These are phyloP conservation scores for Prionailurus viverrinus DNA, from an alignment of 2,113 vertebrate species.

Conservation along the genomic window DNA sequence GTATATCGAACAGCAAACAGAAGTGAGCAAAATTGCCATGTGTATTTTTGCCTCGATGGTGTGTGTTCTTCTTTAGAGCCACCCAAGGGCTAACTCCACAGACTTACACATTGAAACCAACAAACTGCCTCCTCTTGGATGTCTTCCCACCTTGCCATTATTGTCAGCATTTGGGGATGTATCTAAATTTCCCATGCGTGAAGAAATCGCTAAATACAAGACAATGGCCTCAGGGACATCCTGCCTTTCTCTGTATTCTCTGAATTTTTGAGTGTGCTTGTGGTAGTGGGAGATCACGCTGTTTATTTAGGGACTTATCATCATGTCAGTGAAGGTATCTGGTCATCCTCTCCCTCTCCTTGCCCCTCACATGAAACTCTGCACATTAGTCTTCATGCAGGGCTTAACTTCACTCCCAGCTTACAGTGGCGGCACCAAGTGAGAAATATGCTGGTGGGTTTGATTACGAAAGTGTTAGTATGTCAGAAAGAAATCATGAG, in stretches of 20 bases:
- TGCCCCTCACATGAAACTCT: neutral
- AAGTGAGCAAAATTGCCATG: neutral
- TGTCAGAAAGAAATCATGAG: slow-evolving; percentile 62
- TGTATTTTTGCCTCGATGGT: neutral
- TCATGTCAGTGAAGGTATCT: neutral
- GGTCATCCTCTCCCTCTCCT: neutral
- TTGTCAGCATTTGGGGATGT: neutral
- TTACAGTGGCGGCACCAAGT: neutral
- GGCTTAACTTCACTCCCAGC: neutral
- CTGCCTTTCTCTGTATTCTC: neutral
- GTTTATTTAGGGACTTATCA: neutral
- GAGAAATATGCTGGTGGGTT: neutral
- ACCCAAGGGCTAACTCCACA: neutral
- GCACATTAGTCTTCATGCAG: neutral
- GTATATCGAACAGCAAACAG: neutral
- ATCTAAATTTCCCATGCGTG: neutral
- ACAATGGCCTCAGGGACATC: too few relatives aligned
- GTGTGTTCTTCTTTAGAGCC: neutral
- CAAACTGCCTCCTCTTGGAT: neutral
- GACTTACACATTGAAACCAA: neutral
- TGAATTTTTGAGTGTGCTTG: neutral
- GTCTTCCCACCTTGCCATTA: neutral
- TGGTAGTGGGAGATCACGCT: rapidly evolving
- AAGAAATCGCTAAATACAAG: neutral
- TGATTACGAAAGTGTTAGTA: slow-evolving; percentile 38